Base-by-base conservation (phyloP, 2,888 invertebrate species). In the Brenthis daphne region DNA sequence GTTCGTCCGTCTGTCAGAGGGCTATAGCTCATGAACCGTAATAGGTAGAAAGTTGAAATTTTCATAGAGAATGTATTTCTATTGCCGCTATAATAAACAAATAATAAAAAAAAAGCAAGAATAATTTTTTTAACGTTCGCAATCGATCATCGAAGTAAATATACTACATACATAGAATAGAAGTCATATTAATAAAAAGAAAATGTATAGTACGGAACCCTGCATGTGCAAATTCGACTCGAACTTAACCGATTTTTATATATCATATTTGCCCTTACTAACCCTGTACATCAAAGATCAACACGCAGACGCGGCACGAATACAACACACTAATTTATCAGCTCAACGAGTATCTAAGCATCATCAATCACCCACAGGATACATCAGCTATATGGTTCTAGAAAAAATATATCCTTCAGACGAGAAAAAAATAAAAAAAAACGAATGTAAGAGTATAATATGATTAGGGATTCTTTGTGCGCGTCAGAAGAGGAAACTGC, bases 361-460 rank as follows among this genome's bases (percentile, higher is more conserved):
- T 82, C 85, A 90, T 90, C 86, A 87, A 90, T 91, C 90, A 90
- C 82, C 85, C 85, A 89, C 90, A 89, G 91, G 90, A 90, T 90
- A 78, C 87, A 87, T 85, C 82, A 85, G 82, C 82, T 72, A 68
- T 70, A 29, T 43, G 37, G 80, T 80, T 80, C 78, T 77, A 79
- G 80, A 77, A 81, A 82, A 81, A 81, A 78, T 82, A 79, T 79
- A 78, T 79, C 79, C 72, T 69, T 68, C 71, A 74, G 73, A 75
- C 73, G 53, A 72, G 74, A 76, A 75, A 64, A 73, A 76, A 75
- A 75, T 74, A 76, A 77, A 78, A 82, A 80, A 74, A 80, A 79
- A 81, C 80, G 83, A 6, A 13, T 5, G 13, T 12, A 43, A 37
- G 37, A 37, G 37, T 43, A 11, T 29, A 0, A 58, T 5, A 33